Conservation (phyloP, 2,113 vertebrate species). For the Boulengeromyrus knoepffleri region DNA sequence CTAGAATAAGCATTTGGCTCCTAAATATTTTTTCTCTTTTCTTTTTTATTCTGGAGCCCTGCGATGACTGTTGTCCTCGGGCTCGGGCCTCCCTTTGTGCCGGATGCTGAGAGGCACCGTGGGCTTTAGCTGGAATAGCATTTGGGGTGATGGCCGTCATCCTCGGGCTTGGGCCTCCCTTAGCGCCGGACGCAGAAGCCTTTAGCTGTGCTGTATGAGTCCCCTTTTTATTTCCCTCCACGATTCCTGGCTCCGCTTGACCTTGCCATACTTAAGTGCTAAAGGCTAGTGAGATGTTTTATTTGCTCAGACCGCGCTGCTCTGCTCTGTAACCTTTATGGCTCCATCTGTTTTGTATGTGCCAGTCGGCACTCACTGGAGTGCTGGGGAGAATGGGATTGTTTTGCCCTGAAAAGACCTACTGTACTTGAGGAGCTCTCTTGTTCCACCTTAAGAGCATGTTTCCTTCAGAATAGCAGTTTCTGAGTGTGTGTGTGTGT, state of each 20-base stretch:
- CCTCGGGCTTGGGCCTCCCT: background rate
- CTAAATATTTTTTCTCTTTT: too few relatives aligned
- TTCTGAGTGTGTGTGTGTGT: background rate
- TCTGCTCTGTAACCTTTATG: background rate
- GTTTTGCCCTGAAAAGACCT: slow-evolving; percentile 4
- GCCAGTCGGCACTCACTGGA: background rate
- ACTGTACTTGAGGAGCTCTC: background rate
- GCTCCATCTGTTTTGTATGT: background rate
- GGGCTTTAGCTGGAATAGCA: background rate
- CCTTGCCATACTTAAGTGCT: background rate
- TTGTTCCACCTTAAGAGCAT: background rate
- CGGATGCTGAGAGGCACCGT: background rate
- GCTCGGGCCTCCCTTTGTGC: background rate
- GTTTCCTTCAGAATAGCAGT: background rate
- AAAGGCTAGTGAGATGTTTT: background rate
- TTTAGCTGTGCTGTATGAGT: background rate
- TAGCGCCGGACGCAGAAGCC: background rate
- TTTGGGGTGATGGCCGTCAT: background rate
- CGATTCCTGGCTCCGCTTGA: background rate
- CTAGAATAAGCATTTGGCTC: too few relatives aligned
- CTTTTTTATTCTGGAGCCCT: background rate
- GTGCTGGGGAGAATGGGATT: background rate
- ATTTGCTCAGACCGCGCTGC: background rate
- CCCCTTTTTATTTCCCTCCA: background rate
- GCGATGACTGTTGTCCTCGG: background rate